These are phyloP conservation scores for Drosophila eohydei DNA, from an alignment of 2,888 invertebrate genomes.

Conservation along the genomic window DNA sequence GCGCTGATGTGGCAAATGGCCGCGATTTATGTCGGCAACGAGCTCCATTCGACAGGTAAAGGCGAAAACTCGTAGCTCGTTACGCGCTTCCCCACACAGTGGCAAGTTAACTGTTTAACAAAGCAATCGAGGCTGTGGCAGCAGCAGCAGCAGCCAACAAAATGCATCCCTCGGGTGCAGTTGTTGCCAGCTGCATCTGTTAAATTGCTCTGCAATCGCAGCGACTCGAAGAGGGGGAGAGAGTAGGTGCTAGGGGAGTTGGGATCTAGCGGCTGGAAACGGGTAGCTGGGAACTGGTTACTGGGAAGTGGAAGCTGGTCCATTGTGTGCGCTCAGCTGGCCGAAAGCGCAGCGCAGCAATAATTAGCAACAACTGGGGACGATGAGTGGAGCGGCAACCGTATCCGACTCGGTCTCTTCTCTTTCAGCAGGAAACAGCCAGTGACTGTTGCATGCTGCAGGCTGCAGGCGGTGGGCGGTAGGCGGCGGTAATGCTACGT, in stretches of 20 bases:
- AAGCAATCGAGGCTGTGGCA: constrained; percentile 13
- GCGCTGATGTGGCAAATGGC: constrained; percentile 27
- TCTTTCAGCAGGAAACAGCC: constrained; percentile 2
- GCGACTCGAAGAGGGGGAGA: constrained; percentile 11
- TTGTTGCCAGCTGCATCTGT: constrained; percentile 59
- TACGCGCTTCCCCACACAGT: constrained; percentile 6
- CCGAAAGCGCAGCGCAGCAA: constrained; percentile 57
- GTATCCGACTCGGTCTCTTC: background rate
- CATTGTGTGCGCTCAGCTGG: constrained; percentile 56
- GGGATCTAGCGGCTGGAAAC: background rate
- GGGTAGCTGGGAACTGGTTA: background rate
- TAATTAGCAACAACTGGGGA: constrained; percentile 64
- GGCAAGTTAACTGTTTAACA: constrained; percentile 46
- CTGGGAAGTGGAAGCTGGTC: constrained; percentile 3
- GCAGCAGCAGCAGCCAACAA: constrained; percentile 38
- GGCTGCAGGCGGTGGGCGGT: background rate
- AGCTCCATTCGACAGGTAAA: constrained; percentile 22
- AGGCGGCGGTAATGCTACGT: background rate
- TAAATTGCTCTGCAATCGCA: constrained; percentile 50
- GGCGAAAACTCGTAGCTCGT: constrained; percentile 7
- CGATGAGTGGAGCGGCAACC: background rate
- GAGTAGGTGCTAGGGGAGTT: background rate
- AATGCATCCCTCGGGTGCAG: constrained; percentile 67
- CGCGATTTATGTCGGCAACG: constrained; percentile 45
- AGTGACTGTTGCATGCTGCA: constrained; percentile 5